Evolutionary conservation across 1,140 invertebrate species (phyloP), one percentile per base, ranked within the genome.

Genomic region (Nasonia vitripennis): DNA sequence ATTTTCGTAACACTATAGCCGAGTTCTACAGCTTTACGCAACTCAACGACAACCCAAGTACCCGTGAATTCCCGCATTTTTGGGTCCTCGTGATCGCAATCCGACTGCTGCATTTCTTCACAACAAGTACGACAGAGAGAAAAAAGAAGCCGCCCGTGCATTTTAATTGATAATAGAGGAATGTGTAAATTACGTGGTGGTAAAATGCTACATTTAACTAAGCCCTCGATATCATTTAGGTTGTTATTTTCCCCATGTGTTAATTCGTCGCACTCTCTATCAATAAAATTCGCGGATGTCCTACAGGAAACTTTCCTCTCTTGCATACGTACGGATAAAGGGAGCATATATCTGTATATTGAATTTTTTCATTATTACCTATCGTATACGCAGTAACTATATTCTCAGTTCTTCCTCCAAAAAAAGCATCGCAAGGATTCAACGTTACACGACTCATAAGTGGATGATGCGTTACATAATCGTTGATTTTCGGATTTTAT

Each of bases 21-120:
- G 78, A 88, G 87, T 31, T 88, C 71, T 0, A 91, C n/a, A 1
- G 93, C 93, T 85, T 91, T 89, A 55, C 86, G 27, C 9, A 94
- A n/a, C 87, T 94, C 92, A 23, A 90, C 88, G 10, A 87, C 84
- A 2, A 90, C 89, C 90, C 91, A 94, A 9, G 91, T 93, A 71
- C 93, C 93, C 0, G 74, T 88, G 2, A 94, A 83, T 0, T 75
- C 27, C 51, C 91, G 84, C 55, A 93, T 88, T 11, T 89, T 86
- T 31, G 87, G 85, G 11, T 62, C 83, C 45, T 48, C 45, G 45
- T 48, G 45, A 48, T 9, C 9, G 45, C 45, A 48, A 11, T 48
- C 45, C 9, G 83, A 93, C 37, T 83, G 81, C 6, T 34, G 6
- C n/a, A 81, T 84, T 10, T 62, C 70, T 9, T 14, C 2, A 2